phyloP scores from a whole-genome alignment of 2,888 invertebrate species.

The Miltochrista miniata region DNA sequence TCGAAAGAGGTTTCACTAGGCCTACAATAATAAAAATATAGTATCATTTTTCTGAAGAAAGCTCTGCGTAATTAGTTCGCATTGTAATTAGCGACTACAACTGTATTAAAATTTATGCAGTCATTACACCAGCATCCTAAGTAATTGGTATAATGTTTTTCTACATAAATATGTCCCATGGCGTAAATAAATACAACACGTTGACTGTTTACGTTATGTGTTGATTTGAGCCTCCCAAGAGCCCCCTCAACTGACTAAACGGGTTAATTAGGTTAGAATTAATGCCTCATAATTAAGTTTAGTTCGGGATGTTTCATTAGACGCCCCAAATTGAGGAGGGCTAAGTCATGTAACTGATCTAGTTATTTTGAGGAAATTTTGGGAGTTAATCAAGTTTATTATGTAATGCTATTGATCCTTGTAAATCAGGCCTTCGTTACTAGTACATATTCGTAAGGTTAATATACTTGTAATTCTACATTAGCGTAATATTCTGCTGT shows the following conservation, averaged over 20 bases:
- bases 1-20: no score
- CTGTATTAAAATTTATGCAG: no score
- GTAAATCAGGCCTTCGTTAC: background rate
- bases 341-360: background rate
- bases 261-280: conserved; percentile 36
- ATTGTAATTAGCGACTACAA: no score
- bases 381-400: conserved; percentile 2
- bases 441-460: no score
- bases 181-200: conserved; percentile 11
- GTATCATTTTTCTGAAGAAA: no score
- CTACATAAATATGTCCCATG: conserved; percentile 28
- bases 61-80: no score
- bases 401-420: background rate
- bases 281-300: conserved; percentile 16
- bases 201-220: conserved; percentile 28
- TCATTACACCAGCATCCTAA: conserved; percentile 14
- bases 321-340: background rate
- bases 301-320: conserved; percentile 5
- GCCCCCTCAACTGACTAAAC: conserved; percentile 36
- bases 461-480: no score
- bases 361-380: background rate
- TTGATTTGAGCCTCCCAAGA: conserved; percentile 33
- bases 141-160: conserved; percentile 28
- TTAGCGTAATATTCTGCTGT: no score
- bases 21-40: no score